Evolutionary conservation across 2,888 invertebrate genomes (phyloP).

Genomic region (Oscheius sp.): DNA sequence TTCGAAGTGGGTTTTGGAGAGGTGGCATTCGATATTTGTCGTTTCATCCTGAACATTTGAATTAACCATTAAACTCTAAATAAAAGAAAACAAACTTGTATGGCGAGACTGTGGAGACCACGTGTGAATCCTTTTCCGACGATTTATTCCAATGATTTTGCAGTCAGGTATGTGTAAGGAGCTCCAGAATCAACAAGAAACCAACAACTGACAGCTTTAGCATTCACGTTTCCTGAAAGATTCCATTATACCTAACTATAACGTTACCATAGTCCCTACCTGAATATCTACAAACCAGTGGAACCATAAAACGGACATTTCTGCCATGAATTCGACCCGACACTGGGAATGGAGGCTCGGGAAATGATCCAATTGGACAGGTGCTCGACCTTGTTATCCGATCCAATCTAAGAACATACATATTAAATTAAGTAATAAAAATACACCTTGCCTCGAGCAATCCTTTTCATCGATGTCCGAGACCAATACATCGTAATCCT

Average conservation of each 20-base stretch:
- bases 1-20: conserved; percentile 28
- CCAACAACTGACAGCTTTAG: conserved; percentile 30
- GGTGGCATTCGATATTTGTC: conserved; percentile 28
- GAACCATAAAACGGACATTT: conserved; percentile 32
- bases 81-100: conserved; percentile 35
- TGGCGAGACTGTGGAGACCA: conserved; percentile 23
- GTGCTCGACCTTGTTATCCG: conserved; percentile 25
- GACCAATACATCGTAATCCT: too few species aligned
- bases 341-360: conserved; percentile 32
- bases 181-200: conserved; percentile 30
- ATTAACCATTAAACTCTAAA: conserved; percentile 31
- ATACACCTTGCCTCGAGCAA: conserved; percentile 33
- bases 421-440: conserved; percentile 31
- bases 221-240: conserved; percentile 27
- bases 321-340: conserved; percentile 31
- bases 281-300: conserved; percentile 19
- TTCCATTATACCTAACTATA: conserved; percentile 27
- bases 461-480: too few species aligned
- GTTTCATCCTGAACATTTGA: conserved; percentile 34
- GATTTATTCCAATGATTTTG: conserved; percentile 30
- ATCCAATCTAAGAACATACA: conserved; percentile 33
- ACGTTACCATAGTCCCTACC: conserved; percentile 20
- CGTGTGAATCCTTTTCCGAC: conserved; percentile 29
- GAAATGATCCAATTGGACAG: conserved; percentile 32
- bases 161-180: conserved; percentile 31